These are phyloP conservation scores for Mesocentrotus franciscanus DNA, from an alignment of 53 echinoderm and acorn worm species.

Conservation along the genomic window DNA sequence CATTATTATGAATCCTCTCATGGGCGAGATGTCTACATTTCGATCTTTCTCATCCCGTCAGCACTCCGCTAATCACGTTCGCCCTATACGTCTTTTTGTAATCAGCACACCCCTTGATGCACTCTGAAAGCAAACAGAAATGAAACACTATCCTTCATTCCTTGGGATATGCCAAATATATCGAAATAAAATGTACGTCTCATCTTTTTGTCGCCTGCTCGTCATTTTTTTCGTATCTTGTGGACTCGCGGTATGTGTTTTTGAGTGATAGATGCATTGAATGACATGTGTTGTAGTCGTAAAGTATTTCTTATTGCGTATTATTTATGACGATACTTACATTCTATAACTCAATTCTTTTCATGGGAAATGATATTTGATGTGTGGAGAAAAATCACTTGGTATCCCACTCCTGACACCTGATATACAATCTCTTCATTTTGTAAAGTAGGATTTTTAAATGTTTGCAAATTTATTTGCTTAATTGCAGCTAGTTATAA, in stretches of 20 bases:
- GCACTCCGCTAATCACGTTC: constrained; percentile 28
- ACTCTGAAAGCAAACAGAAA: constrained; percentile 22
- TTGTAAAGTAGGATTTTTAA: no score
- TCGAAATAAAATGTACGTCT: background rate
- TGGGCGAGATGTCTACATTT: background rate
- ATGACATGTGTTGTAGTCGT: no score
- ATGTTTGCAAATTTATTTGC: no score
- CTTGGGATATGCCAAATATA: background rate
- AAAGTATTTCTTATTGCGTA: no score
- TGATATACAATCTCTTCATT: no score
- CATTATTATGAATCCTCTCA: background rate
- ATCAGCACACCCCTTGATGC: background rate
- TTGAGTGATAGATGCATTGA: background rate
- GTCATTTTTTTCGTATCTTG: background rate
- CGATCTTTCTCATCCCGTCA: constrained; percentile 19
- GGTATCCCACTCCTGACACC: background rate
- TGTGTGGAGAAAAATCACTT: background rate
- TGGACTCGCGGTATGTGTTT: background rate
- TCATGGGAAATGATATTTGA: background rate
- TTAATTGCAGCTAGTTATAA: no score
- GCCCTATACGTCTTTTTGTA: constrained; percentile 14
- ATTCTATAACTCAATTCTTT: background rate
- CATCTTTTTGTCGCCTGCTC: background rate
- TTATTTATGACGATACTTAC: no score
- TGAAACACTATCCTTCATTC: constrained; percentile 5